Conservation (phyloP, 2,888 invertebrate species). For the Agriopis leucophaearia region DNA sequence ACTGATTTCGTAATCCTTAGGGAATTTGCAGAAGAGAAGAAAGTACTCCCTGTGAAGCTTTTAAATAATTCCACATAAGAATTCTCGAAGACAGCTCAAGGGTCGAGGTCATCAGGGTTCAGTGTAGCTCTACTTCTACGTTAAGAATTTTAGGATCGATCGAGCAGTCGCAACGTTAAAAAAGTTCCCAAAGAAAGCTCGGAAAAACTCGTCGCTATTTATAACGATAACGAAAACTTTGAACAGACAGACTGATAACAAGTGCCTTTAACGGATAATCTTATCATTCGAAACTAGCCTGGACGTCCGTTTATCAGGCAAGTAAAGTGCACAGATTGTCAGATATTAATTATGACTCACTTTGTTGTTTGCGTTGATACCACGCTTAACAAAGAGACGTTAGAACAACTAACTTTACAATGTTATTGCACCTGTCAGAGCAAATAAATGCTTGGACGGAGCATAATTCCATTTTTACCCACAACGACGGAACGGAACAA, state of each 20-base stretch:
- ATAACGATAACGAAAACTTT: neutral
- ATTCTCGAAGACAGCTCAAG: slow-evolving; percentile 19
- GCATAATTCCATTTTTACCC: too few relatives aligned
- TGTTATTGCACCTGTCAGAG: too few relatives aligned
- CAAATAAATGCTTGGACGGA: too few relatives aligned
- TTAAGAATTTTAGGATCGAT: slow-evolving; percentile 22
- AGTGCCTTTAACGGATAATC: neutral
- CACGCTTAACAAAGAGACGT: neutral
- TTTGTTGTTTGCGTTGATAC: slow-evolving; percentile 10
- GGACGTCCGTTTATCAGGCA: slow-evolving; percentile 4
- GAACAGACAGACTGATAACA: neutral
- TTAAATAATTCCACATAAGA: slow-evolving; percentile 7
- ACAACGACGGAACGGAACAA: too few relatives aligned
- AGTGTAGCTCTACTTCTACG: neutral
- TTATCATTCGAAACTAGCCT: neutral
- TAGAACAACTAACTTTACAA: neutral
- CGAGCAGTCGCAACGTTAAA: neutral
- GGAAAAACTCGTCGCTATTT: neutral
- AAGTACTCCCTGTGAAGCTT: neutral
- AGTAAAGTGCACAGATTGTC: slow-evolving; percentile 14
- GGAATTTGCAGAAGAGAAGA: neutral
- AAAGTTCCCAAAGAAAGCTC: neutral
- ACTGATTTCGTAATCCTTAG: neutral
- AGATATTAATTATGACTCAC: slow-evolving; percentile 7
- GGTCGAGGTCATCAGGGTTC: slow-evolving; percentile 20